Conservation (phyloP, 2,113 vertebrate species). For the Nyctibius bracteatus region DNA sequence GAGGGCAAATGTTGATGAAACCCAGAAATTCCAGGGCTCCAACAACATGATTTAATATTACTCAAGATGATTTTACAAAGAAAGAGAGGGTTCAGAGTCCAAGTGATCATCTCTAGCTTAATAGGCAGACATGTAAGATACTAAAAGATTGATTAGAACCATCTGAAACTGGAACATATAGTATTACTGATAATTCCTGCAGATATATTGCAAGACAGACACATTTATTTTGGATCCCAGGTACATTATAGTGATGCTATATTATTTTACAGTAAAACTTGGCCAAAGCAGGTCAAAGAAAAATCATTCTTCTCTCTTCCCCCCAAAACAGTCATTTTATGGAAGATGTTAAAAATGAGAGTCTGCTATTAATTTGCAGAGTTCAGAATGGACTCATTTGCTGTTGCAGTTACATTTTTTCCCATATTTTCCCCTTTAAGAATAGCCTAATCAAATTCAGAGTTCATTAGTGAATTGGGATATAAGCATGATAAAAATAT, state of each 20-base stretch:
- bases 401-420: neutral
- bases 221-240: conserved; percentile 3
- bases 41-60: conserved; percentile 39
- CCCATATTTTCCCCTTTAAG: conserved; percentile 5
- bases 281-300: conserved; percentile 9
- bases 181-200: conserved; percentile 53
- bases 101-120: neutral
- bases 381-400: conserved; percentile 1
- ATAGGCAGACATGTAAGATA: conserved; percentile 26
- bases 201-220: conserved; percentile 20
- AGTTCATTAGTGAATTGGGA: conserved; percentile 55
- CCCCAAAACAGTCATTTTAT: neutral
- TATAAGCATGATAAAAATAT: conserved; percentile 20
- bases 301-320: conserved; percentile 1
- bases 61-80: conserved; percentile 35
- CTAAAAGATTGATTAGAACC: conserved; percentile 21
- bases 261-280: conserved; percentile 37
- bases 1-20: conserved; percentile 51
- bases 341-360: conserved; percentile 1
- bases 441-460: conserved; percentile 27
- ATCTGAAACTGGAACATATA: conserved; percentile 27
- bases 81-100: conserved; percentile 23
- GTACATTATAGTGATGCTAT: neutral
- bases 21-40: conserved; percentile 19
- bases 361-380: conserved; percentile 23